Base-by-base conservation (phyloP, 2,888 invertebrate species). In the Dermolepida albohirtum region DNA sequence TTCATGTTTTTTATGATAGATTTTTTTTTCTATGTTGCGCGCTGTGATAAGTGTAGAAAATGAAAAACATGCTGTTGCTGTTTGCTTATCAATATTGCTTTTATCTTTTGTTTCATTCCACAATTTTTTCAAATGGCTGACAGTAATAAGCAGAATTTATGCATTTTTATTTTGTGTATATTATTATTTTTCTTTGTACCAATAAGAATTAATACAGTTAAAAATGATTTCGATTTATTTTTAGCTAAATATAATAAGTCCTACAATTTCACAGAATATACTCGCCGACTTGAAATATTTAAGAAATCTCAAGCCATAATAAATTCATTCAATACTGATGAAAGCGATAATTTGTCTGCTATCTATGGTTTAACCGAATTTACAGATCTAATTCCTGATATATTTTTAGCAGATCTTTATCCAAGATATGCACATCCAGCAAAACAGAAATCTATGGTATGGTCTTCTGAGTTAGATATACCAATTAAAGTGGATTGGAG, bases 311-410 rank as follows among this genome's bases (percentile, higher is more conserved):
- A 87, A 54, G 76, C 79, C 10, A 78, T 79, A 52, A 85, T 87
- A 44, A 79, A 85, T 67, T 78, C 76, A 68, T 76, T 87, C 72
- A 88, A 86, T 66, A 74, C 75, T 47, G 54, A 78, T 55, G 77
- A 85, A 67, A 75, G 74, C 22, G 75, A 80, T 27, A 77, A 80
- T 64, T 77, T 79, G 16, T 83, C 84, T 74, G 88, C 88, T 0
- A 72, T 81, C 5, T 89, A 87, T 80, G 89, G 89, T 6, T 71
- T 87, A n/a, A 89, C 87, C 1, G 79, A 86, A 73, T 89, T 84
- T 75, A 86, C 89, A 16, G 89, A 89, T 74, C 78, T 89, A 76
- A 85, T 86, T 49, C 84, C 84, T 34, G 81, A 85, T 41, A 41
- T 12, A 51, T 12, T 62, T 2, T 34, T 62, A 11, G 47, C 34